Evolutionary conservation across 2,113 vertebrate genomes (phyloP), one percentile per base, ranked within the genome.

Genomic region (Trachemys scripta): DNA sequence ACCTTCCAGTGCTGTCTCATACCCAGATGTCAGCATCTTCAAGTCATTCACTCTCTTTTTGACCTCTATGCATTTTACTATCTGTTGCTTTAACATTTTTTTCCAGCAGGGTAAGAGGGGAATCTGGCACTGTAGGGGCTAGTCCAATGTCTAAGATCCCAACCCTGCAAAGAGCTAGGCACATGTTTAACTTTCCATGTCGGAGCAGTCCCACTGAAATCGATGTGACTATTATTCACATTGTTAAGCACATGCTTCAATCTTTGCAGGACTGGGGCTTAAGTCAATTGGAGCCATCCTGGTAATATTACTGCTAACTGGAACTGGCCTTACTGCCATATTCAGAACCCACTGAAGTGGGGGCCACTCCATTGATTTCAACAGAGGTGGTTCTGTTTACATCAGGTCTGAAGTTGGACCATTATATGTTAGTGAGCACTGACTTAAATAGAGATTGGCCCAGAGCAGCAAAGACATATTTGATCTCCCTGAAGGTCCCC

Each of bases 361-460:
- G 1, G 1, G 19, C 8, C 76, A 24, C 54, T 82, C 47, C 56
- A 2, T 0, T 2, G 54, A 9, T 20, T n/a, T 69, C 31, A 24
- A 11, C 45, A 10, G 35, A 85, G 57, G 53, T 53, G 79, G 4
- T 35, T 29, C 45, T 29, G 50, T 82, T 89, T 29, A 53, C 87
- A 57, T 13, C n/a, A 25, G 54, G n/a, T 38, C 35, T 57, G 49
- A 85, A 57, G 69, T 75, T 51, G 47, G 45, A 79, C 24, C 45
- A n/a, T 69, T 69, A 69, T n/a, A n/a, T n/a, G 35, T n/a, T n/a
- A 31, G 27, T 5, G 45, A 79, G 7, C 27, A 19, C 7, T 2
- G 45, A 79, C 14, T 79, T 31, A 29, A 79, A 29, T 29, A 16
- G 76, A 49, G 13, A 79, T 16, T 45, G 47, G 27, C 13, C 65